Percentiles rank a stretch among this genome's conserved stretches.
Evolutionary conservation across 35 echinoderm and acorn worm species (phyloP).

Genomic region (Chiridota heheva): DNA sequence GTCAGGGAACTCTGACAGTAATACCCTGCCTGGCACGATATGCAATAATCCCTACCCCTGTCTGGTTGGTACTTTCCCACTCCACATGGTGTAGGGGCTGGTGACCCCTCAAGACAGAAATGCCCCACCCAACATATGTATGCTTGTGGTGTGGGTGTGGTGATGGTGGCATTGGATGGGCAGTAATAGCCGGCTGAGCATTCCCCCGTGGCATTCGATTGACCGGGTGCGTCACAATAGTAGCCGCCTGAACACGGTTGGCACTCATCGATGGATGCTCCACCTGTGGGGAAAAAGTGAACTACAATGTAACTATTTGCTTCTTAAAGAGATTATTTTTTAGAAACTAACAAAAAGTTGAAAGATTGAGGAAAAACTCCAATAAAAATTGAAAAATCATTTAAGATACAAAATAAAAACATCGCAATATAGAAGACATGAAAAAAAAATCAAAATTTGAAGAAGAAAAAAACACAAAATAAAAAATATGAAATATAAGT

Average conservation of each 20-base stretch:
- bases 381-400: no score
- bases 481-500: no score
- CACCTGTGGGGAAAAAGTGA: conserved; percentile 64
- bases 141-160: conserved; percentile 58
- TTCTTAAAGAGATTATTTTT: no score
- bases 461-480: no score
- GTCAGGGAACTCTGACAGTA: conserved; percentile 94
- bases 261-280: conserved; percentile 70
- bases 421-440: no score
- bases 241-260: conserved; percentile 83
- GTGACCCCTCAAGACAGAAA: conserved; percentile 75
- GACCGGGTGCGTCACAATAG: conserved; percentile 80
- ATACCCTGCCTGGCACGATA: conserved; percentile 86
- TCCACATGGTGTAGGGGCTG: conserved; percentile 67
- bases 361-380: no score
- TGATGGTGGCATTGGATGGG: conserved; percentile 79
- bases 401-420: no score
- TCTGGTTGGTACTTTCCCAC: conserved; percentile 96
- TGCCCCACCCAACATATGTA: conserved; percentile 83
- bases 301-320: no score
- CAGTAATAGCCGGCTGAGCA: conserved; percentile 88
- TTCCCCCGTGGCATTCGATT: conserved; percentile 70
- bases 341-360: no score
- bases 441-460: no score
- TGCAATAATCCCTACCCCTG: conserved; percentile 63